Conservation (phyloP, 2,888 invertebrate genomes). For the Steromphala cineraria region DNA sequence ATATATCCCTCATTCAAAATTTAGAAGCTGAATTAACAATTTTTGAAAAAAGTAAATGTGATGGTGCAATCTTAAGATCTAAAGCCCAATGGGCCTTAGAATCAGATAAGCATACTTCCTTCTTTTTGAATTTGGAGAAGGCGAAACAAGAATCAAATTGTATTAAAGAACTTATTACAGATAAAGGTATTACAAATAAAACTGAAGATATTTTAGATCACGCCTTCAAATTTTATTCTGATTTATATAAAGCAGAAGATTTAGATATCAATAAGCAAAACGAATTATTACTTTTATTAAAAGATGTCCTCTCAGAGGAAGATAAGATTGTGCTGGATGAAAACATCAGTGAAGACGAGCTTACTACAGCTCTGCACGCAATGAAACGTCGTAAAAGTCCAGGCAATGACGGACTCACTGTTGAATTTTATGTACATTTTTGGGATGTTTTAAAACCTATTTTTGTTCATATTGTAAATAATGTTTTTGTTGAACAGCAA, state of each 20-base stretch:
- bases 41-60: neutral
- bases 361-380: neutral
- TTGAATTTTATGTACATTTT: neutral
- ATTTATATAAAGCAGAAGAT: neutral
- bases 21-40: too few species aligned
- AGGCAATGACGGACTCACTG: conserved; percentile 15
- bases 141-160: neutral
- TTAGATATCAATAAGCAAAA: neutral
- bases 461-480: neutral
- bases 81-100: neutral
- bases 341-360: neutral
- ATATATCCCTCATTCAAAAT: too few species aligned
- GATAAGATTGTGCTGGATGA: neutral
- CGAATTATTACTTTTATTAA: neutral
- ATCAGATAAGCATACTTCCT: neutral
- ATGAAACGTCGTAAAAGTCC: conserved; percentile 4
- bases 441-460: neutral
- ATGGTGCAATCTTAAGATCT: neutral
- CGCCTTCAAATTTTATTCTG: neutral
- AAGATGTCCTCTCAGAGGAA: neutral
- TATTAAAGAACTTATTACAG: neutral
- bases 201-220: neutral
- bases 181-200: neutral
- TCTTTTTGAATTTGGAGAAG: neutral
- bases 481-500: neutral